Base-by-base conservation (phyloP, 2,113 vertebrate species). In the Lepisosteus oculatus region DNA sequence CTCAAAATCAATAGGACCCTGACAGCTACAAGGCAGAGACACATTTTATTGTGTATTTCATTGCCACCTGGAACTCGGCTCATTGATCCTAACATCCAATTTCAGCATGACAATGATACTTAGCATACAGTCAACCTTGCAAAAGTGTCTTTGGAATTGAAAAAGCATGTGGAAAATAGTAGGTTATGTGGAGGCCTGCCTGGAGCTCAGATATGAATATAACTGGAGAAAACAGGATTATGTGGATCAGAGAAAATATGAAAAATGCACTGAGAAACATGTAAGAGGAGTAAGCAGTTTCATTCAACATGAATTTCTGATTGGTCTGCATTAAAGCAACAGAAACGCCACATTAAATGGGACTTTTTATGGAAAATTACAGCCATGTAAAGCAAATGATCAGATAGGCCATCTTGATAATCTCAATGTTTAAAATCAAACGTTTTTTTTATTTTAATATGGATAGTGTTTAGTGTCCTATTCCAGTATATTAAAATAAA, bases 31-130 rank as follows among this genome's bases (percentile, higher is more conserved):
- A 55, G 47, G n/a, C 29, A 55, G n/a, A 15, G 11, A 67, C 66
- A 67, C 45, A 67, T 67, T 55, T 55, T 17, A 17, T 67, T 67
- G 51, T 47, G 66, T 59, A 13, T 29, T 55, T 9, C 47, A 54
- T 51, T 54, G 15, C 66, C 66, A 67, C 47, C 66, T 67, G 45
- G 8, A 55, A 67, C 66, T 67, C 47, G 14, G 13, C 13, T 51
- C 47, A 55, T 67, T 67, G 13, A 55, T 55, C 47, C 66, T 67
- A 51, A 47, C 45, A 17, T 54, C 66, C n/a, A 17, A 67, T 55
- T 67, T 54, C 47, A 67, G 15, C 14, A 11, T 29, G 13, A 67
- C 66, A 54, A 29, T 67, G 44, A 12, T 15, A 6, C 6, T 29
- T 29, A 67, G 2, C 45, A 67, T 67, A 29, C 47, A 54, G 66